Base-by-base conservation (phyloP, 64 coral and sea anemone species). In the Stylophora pistillata region DNA sequence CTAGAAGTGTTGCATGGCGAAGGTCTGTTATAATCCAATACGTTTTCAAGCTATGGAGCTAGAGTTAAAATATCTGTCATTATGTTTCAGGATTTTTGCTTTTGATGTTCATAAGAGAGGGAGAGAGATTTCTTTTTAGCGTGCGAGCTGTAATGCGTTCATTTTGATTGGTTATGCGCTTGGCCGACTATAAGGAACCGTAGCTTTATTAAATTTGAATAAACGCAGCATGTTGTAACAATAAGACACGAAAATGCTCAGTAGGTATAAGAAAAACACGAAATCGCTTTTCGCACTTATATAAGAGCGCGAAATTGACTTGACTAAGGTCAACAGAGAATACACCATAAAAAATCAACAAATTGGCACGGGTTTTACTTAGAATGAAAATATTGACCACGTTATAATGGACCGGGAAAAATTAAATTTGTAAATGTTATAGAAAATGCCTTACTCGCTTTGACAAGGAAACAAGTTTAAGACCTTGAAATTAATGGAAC, bases 191-290 rank as follows among this genome's bases (percentile, higher is more conserved):
- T 23, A 54, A 84, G 80, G 61, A 15, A 63, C 80, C 58, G 17
- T 65, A 41, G 62, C 79, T 47, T 66, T 82, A 82, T 82, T 41
- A 34, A 53, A 53, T 69, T 27, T 69, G 33, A 84, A 55, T 79
- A 20, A 64, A 54, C 80, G 1, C 80, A 70, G 80, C 60, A 69
- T 84, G 80, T 20, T 5, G 31, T 41, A 14, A 27, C 30, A 61
- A 37, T 54, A 54, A 53, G 21, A 23, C 80, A 70, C 80, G 61
- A 84, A 84, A 53, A 70, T 65, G 80, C 21, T 69, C 33, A 54
- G 64, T 68, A 25, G 23, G 64, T 28, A 25, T 12, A 68, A 9
- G 26, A 64, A 68, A 68, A 21, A 10, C 10, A n/a, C 21, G 1
- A 68, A 21, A 68, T 68, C 9, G 2, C 23, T 21, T 7, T 64